Percentiles rank a stretch among this genome's conserved stretches.
These are phyloP conservation scores for Dolichotis patagonum DNA, from an alignment of 2,113 vertebrate genomes.

Conservation along the genomic window DNA sequence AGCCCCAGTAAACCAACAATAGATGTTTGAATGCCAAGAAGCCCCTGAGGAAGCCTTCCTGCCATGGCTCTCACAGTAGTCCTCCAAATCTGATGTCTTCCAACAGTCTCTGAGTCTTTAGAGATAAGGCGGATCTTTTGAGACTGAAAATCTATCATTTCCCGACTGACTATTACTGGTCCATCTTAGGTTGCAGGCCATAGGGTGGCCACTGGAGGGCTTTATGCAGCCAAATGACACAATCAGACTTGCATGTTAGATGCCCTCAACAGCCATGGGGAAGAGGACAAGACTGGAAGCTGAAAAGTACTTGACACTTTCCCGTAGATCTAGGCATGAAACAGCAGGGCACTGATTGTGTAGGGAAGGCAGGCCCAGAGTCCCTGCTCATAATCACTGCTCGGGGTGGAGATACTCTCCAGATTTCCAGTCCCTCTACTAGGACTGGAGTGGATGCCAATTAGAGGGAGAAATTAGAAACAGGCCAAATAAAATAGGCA, in stretches of 20 bases:
- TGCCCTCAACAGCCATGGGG: background rate
- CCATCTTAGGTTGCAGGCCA: background rate
- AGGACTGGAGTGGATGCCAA: background rate
- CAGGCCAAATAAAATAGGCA: background rate
- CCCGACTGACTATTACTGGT: background rate
- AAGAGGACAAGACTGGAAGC: background rate
- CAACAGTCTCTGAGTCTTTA: background rate
- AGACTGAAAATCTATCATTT: background rate
- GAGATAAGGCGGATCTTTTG: background rate
- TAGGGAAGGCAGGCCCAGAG: background rate
- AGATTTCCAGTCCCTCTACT: background rate
- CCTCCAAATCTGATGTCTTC: background rate
- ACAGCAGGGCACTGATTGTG: fast-evolving
- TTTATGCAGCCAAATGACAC: background rate
- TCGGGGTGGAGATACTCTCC: background rate
- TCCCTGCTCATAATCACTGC: fast-evolving
- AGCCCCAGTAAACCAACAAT: background rate
- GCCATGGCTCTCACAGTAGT: fast-evolving
- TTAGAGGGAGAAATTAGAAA: background rate
- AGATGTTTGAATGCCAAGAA: background rate
- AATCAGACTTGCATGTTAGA: background rate
- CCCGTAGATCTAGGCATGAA: background rate
- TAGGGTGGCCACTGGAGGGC: background rate
- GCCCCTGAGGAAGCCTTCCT: background rate
- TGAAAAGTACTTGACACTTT: background rate